Base-by-base conservation (phyloP, 1,140 invertebrate genomes). In the Coenobita brevimanus region DNA sequence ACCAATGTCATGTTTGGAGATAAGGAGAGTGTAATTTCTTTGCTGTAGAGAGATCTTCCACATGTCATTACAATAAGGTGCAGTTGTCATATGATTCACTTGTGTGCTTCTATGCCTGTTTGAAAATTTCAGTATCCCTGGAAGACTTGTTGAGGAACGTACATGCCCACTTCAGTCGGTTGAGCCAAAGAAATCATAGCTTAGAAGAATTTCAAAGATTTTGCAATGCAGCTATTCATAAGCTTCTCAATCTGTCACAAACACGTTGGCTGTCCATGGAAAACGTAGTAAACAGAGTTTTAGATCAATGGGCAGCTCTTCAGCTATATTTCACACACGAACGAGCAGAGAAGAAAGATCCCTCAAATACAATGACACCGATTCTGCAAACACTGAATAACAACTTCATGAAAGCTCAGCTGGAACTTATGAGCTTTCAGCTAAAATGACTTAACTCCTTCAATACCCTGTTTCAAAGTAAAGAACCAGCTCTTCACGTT, bases 351-450 rank as follows among this genome's bases (percentile, higher is more conserved):
- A 50, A 71, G 43, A 82, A 62, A 10, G 81, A 81, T 24, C 57
- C 79, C 21, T 81, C 79, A 64, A 36, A 81, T 64, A 81, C 79
- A 64, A 30, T 54, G 27, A 36, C n/a, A 64, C 10, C 3, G 21
- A 71, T 83, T 50, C 50, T 83, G 38, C 64, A 82, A 69, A 64
- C 60, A 67, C 80, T 69, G 13, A 69, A 41, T 21, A 67, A 82
- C 38, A 81, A 13, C 60, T 82, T 41, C 62, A 41, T 43, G 36
- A 46, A 82, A 82, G 80, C 41, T 82, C 80, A 82, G 79, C 33
- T 82, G 80, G 57, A 82, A 69, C 69, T 69, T 43, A 82, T 82
- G 17, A 71, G 80, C 41, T 82, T 67, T 67, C 80, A 82, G 80
- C 24, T 82, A 21, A 36, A 69, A 69, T 69, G 64, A 64, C 6